A percentile compares a stretch with the other conserved stretches of the same genome.
These are phyloP conservation scores for Sitodiplosis mosellana DNA, from an alignment of 1,140 invertebrate genomes.

Conservation along the genomic window DNA sequence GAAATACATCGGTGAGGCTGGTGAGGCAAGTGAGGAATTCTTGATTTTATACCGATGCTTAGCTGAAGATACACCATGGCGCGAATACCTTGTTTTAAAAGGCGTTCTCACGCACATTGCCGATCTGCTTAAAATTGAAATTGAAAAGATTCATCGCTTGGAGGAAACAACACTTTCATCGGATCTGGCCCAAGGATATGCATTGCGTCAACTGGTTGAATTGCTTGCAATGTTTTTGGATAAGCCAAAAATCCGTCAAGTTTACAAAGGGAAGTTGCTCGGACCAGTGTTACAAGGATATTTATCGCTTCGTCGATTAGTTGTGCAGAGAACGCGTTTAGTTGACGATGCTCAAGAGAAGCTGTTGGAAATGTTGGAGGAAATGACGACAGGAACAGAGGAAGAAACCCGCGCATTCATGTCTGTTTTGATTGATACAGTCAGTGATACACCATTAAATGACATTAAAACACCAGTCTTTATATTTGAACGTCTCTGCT, in stretches of 20 bases:
- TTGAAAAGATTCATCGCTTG: constrained; percentile 62
- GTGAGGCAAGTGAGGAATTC: constrained; percentile 86
- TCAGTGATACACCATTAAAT: constrained; percentile 78
- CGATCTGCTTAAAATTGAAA: constrained; percentile 70
- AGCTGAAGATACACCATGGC: constrained; percentile 71
- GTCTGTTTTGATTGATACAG: constrained; percentile 90
- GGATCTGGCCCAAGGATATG: constrained; percentile 83
- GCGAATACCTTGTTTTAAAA: constrained; percentile 75
- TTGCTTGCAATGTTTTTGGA: constrained; percentile 69
- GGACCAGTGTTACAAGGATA: constrained; percentile 83
- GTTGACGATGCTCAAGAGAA: constrained; percentile 96
- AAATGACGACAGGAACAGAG: constrained; percentile 94
- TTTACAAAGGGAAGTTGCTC: constrained; percentile 78
- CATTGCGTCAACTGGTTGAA: constrained; percentile 71
- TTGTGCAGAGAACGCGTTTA: constrained; percentile 84
- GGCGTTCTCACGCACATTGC: constrained; percentile 73
- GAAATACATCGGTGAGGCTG: constrained; percentile 62
- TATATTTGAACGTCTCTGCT: constrained; percentile 92
- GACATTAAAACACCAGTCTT: constrained; percentile 94
- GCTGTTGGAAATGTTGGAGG: constrained; percentile 79
- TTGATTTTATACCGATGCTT: constrained; percentile 68
- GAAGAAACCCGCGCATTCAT: constrained; percentile 93
- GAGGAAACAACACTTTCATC: constrained; percentile 86
- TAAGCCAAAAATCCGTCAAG: constrained; percentile 61
- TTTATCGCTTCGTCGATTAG: constrained; percentile 69